Base-by-base conservation (phyloP, 2,797 vertebrate genomes). In the Tapirus indicus region DNA sequence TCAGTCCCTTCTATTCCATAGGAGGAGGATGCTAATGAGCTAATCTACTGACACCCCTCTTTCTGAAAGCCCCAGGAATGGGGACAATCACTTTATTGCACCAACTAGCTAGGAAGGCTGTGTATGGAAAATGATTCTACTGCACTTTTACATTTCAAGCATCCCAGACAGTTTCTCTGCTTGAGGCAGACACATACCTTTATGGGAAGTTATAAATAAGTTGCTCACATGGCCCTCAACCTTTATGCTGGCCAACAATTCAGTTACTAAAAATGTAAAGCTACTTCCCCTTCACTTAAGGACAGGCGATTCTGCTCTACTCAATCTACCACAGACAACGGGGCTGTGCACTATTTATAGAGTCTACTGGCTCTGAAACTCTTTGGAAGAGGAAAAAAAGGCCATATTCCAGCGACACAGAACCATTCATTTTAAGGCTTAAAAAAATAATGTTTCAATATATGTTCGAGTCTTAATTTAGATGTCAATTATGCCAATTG, bases 201-300 rank as follows among this genome's bases (percentile, higher is more conserved):
- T 97, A 96, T 90, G 88, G 79, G 69, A 96, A 97, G 97, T 98
- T 98, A 98, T 98, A 98, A 98, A 98, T 98, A 98, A 98, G 94
- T 72, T 95, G 97, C 88, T 98, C 98, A 98, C 97, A 98, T 97
- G 97, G 96, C 95, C 97, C 97, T 97, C 98, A 52, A 97, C 97
- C 91, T 95, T 88, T 91, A 97, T 97, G 95, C 97, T 97, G 97
- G 96, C 93, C 97, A 98, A 98, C 94, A 98, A 98, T 96, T 93
- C 96, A 96, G 91, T 84, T 93, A 96, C 87, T 87, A 96, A 92
- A 93, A 6, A 98, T 97, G 97, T 97, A 97, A 97, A 98, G 97
- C 97, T 95, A 95, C 97, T 94, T 98, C 98, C 97, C 97, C 96
- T 98, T 98, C 97, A 97, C 94, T 98, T 97, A 98, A 98, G 97